Evolutionary conservation across 1,140 invertebrate genomes (phyloP).

Genomic region (Camponotus floridanus): DNA sequence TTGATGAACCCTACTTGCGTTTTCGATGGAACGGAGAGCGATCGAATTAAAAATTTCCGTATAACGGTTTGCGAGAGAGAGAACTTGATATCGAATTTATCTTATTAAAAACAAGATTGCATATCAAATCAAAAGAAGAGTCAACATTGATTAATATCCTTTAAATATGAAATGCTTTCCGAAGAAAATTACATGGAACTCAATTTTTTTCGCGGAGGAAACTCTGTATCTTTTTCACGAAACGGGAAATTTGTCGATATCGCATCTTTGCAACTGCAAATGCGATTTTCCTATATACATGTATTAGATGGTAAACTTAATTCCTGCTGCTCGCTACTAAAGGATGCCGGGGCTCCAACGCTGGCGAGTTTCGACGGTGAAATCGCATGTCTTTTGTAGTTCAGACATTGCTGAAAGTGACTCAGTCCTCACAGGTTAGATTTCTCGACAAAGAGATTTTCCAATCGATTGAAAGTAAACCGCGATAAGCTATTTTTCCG

Average conservation of each 20-base stretch:
- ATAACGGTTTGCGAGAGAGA: neutral
- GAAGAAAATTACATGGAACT: neutral
- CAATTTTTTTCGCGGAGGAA: neutral
- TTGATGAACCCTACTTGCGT: neutral
- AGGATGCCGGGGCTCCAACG: no score
- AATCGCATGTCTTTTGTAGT: no score
- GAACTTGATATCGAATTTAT: constrained; percentile 24
- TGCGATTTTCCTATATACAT: neutral
- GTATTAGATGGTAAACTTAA: no score
- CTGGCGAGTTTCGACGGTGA: no score
- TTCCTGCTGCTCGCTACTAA: no score
- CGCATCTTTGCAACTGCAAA: neutral
- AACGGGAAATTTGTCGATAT: neutral
- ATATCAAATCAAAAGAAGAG: neutral
- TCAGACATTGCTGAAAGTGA: neutral
- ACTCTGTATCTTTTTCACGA: neutral
- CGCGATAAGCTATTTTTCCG: no score
- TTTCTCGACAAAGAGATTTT: constrained; percentile 15
- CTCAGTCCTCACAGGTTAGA: neutral
- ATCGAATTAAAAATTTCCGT: constrained; percentile 1
- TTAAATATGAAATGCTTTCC: neutral
- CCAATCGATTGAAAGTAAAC: neutral
- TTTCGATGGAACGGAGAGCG: neutral
- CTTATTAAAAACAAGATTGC: neutral
- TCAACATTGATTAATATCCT: neutral